These are phyloP conservation scores for Melanogrammus aeglefinus DNA, from an alignment of 2,797 vertebrate species.

Conservation along the genomic window DNA sequence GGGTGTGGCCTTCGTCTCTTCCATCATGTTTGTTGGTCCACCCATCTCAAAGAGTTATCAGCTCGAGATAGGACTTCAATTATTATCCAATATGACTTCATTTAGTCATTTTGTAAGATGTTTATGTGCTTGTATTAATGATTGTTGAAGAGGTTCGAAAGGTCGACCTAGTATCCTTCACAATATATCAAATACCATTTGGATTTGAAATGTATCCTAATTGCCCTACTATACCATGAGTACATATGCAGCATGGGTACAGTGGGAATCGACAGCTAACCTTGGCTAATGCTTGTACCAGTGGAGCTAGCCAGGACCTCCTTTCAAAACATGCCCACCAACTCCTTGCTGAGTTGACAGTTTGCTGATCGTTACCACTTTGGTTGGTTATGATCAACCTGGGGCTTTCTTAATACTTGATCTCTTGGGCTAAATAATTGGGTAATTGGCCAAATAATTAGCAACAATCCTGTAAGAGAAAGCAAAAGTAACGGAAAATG, in stretches of 20 bases:
- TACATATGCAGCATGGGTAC: too few species aligned
- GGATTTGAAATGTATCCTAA: background rate
- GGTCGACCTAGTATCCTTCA: background rate
- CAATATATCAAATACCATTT: background rate
- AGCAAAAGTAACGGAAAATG: background rate
- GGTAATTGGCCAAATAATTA: conserved; percentile 1
- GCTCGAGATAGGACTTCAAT: background rate
- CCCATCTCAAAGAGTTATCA: background rate
- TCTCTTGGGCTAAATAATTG: background rate
- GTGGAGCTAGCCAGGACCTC: background rate
- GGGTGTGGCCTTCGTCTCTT: background rate
- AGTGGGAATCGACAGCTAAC: too few species aligned
- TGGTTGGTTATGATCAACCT: background rate
- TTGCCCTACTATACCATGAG: background rate
- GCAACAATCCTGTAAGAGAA: background rate
- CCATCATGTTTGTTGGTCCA: background rate
- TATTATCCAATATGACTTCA: background rate
- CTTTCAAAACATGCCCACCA: background rate
- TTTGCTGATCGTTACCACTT: background rate
- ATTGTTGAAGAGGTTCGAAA: too few species aligned
- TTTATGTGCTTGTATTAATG: background rate
- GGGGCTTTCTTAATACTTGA: background rate
- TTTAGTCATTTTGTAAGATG: background rate
- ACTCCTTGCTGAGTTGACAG: background rate
- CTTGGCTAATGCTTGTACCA: too few species aligned